Percentiles rank a stretch among this genome's conserved stretches.
phyloP scores from a whole-genome alignment of 2,113 vertebrate genomes.

The Misgurnus mizolepis region DNA sequence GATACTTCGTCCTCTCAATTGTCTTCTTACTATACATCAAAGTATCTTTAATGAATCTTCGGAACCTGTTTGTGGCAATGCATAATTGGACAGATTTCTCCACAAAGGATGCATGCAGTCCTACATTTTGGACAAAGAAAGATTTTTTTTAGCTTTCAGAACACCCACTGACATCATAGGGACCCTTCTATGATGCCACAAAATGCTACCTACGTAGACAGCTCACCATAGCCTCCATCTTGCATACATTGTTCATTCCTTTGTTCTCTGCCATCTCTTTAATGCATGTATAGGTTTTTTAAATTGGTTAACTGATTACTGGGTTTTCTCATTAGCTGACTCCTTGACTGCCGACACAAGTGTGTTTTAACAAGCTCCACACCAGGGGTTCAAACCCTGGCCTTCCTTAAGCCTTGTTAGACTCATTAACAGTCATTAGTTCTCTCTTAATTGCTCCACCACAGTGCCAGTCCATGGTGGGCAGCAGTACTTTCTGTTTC shows the following conservation, averaged over 20 bases:
- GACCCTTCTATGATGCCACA: too few species aligned
- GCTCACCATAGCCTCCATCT: background rate
- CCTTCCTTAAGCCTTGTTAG: conserved; percentile 37
- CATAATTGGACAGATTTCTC: too few species aligned
- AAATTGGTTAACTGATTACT: conserved; percentile 10
- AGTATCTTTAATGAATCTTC: too few species aligned
- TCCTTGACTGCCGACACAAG: background rate
- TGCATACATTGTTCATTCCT: too few species aligned
- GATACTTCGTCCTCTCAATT: too few species aligned
- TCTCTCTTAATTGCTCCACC: conserved; percentile 17
- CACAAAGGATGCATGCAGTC: too few species aligned
- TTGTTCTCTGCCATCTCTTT: background rate
- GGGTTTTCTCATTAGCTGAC: background rate
- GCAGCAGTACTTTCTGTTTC: background rate
- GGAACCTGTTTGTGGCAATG: too few species aligned
- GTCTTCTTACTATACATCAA: too few species aligned
- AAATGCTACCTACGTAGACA: background rate
- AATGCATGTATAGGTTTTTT: background rate
- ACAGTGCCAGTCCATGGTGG: conserved; percentile 4
- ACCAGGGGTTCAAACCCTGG: conserved; percentile 28
- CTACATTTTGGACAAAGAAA: too few species aligned
- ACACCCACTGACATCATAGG: too few species aligned
- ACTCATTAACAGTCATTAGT: conserved; percentile 35
- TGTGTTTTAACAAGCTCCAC: conserved; percentile 30
- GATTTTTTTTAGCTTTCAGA: too few species aligned